Conservation (phyloP, 2,113 vertebrate genomes). For the Tachysurus fulvidraco region DNA sequence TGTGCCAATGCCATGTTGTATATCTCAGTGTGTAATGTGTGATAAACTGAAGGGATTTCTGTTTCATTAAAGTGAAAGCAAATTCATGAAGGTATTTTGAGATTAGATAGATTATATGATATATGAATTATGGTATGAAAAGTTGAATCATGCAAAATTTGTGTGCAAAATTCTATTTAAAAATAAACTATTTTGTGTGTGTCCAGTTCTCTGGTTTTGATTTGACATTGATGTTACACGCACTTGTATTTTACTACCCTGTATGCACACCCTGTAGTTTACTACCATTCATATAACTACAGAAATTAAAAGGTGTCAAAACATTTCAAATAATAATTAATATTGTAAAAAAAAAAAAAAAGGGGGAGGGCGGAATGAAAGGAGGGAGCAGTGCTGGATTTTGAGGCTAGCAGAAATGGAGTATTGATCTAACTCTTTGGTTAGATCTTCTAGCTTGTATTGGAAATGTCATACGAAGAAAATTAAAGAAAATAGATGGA, state of each 20-base stretch:
- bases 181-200: slow-evolving; percentile 68
- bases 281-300: neutral
- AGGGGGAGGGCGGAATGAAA: too few relatives aligned
- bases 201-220: slow-evolving; percentile 49
- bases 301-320: neutral
- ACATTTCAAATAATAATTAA: neutral
- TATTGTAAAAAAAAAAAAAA: too few relatives aligned
- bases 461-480: neutral
- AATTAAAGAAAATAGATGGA: slow-evolving; percentile 7
- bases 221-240: neutral
- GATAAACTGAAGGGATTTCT: slow-evolving; percentile 50
- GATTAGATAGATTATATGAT: slow-evolving; percentile 43
- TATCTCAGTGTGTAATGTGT: slow-evolving; percentile 52
- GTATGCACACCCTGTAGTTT: neutral
- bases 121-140: slow-evolving; percentile 59
- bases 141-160: slow-evolving; percentile 64
- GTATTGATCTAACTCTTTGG: slow-evolving; percentile 60
- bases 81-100: slow-evolving; percentile 63
- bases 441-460: neutral
- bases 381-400: slow-evolving; percentile 31
- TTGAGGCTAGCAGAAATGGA: slow-evolving; percentile 47
- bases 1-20: slow-evolving; percentile 36
- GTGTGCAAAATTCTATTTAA: slow-evolving; percentile 65
- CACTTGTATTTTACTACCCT: neutral
- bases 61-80: slow-evolving; percentile 35